A percentile compares a stretch with the other conserved stretches of the same genome.
These are phyloP conservation scores for Mustela nigripes DNA, from an alignment of 2,113 vertebrate species.

Conservation along the genomic window DNA sequence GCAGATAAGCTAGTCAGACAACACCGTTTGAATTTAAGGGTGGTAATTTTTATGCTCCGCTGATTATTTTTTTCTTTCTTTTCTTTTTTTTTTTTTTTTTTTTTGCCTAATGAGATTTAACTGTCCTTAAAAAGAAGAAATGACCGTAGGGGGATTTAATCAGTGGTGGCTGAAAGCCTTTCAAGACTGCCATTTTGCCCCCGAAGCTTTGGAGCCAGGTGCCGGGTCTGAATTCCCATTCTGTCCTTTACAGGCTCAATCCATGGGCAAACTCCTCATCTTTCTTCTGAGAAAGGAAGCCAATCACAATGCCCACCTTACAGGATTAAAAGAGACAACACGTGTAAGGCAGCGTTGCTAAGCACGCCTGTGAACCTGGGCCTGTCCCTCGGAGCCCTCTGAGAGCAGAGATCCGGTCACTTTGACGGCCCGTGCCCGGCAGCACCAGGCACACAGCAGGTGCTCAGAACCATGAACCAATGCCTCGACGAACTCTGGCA, in stretches of 20 bases:
- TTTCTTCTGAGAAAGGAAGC: neutral
- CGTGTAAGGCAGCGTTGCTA: neutral
- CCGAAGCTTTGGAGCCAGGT: neutral
- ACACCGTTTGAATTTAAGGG: neutral
- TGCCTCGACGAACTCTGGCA: rapidly evolving
- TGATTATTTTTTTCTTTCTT: neutral
- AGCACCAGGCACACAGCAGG: neutral
- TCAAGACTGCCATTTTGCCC: neutral
- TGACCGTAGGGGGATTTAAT: neutral
- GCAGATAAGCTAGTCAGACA: neutral
- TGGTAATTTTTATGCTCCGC: neutral
- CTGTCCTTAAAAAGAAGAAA: neutral
- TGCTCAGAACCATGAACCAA: neutral
- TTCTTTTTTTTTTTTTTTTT: neutral
- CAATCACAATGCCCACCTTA: neutral
- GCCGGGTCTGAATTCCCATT: neutral
- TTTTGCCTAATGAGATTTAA: neutral
- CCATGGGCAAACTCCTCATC: neutral
- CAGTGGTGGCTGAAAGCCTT: neutral
- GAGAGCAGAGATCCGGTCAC: neutral
- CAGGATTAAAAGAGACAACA: neutral
- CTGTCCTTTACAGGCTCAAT: neutral
- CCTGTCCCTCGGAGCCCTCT: neutral
- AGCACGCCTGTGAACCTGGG: neutral
- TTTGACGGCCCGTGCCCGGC: neutral